A percentile compares a stretch with the other conserved stretches of the same genome.
These are phyloP conservation scores for Junonia oenone DNA, from an alignment of 2,888 invertebrate genomes.

Conservation along the genomic window DNA sequence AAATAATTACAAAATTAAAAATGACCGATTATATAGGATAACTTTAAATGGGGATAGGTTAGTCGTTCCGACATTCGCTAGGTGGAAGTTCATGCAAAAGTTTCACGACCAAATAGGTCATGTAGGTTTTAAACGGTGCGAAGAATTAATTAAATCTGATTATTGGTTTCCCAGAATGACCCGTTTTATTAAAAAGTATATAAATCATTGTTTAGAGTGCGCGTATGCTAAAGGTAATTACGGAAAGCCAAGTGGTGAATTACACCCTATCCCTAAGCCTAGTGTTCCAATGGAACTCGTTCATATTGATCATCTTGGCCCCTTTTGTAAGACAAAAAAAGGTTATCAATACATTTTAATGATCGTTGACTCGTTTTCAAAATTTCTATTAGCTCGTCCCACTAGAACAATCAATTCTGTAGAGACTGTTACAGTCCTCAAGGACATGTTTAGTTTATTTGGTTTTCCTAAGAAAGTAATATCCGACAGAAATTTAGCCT, in stretches of 20 bases:
- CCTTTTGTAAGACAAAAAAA: slow-evolving; percentile 29
- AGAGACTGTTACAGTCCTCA: slow-evolving; percentile 21
- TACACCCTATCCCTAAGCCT: slow-evolving; percentile 33
- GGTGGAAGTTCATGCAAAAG: slow-evolving; percentile 38
- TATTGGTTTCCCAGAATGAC: slow-evolving; percentile 39
- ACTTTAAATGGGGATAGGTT: slow-evolving; percentile 33
- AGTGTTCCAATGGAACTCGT: slow-evolving; percentile 28
- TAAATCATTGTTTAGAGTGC: slow-evolving; percentile 35
- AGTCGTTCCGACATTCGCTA: slow-evolving; percentile 35
- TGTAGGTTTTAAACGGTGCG: slow-evolving; percentile 31
- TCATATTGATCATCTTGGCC: slow-evolving; percentile 35
- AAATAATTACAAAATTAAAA: slow-evolving; percentile 26
- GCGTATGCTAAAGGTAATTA: slow-evolving; percentile 37
- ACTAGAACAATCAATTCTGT: slow-evolving; percentile 30
- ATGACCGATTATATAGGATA: slow-evolving; percentile 32
- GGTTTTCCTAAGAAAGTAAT: slow-evolving; percentile 25
- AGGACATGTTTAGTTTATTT: slow-evolving; percentile 22
- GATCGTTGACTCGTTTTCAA: slow-evolving; percentile 24
- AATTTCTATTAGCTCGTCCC: slow-evolving; percentile 28
- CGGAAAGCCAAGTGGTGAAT: slow-evolving; percentile 26
- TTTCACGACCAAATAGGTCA: slow-evolving; percentile 43
- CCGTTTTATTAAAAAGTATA: slow-evolving; percentile 33
- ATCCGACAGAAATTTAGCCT: slow-evolving; percentile 27
- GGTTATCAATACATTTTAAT: slow-evolving; percentile 32
- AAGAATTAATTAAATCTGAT: slow-evolving; percentile 34